Evolutionary conservation across 1,140 invertebrate species (phyloP), one percentile per base, ranked within the genome.

Genomic region (Hesperophylax magnus): DNA sequence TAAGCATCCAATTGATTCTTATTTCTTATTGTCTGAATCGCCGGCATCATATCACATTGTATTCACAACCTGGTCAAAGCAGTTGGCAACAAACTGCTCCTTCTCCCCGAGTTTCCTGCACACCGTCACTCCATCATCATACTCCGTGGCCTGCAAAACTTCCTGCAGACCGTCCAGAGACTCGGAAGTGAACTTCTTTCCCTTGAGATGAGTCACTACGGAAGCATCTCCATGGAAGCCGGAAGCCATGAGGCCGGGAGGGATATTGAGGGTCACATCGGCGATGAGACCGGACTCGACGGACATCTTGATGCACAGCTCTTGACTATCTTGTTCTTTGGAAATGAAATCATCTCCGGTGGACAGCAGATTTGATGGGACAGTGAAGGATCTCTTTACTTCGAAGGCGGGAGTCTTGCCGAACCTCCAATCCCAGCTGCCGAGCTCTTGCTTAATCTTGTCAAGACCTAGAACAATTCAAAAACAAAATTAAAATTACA

Each of bases 321-420:
- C 89, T 80, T 90, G 88, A 58, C 88, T 86, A 34, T 82, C 83
- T 60, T 74, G 61, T 24, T 80, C 83, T 39, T 75, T 80, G 53
- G 56, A 56, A 24, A 79, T 56, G 24, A 80, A 80, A 27, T 79
- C 72, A 63, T 81, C 75, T 24, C 54, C 58, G 1, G 71, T 0
- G 87, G 86, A 85, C 5, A 90, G 86, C 7, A 90, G 78, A 75
- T 88, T 88, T 1, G 85, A 82, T 1, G 89, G 89, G 6, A 90
- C 89, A 0, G 87, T 87, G 85, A 90, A 90, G 0, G 87, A 85
- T 27, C 89, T 86, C 77, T 88, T 89, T 6, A 96, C 92, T 0
- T 92, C 93, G 87, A 98, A 98, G 85, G 93, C 93, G 0, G 97
- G 97, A 1, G 97, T 96, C 86, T 93, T 94, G n/a, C 96, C 97